phyloP scores from a whole-genome alignment of 2,888 invertebrate genomes.

The Dynastes tityus region DNA sequence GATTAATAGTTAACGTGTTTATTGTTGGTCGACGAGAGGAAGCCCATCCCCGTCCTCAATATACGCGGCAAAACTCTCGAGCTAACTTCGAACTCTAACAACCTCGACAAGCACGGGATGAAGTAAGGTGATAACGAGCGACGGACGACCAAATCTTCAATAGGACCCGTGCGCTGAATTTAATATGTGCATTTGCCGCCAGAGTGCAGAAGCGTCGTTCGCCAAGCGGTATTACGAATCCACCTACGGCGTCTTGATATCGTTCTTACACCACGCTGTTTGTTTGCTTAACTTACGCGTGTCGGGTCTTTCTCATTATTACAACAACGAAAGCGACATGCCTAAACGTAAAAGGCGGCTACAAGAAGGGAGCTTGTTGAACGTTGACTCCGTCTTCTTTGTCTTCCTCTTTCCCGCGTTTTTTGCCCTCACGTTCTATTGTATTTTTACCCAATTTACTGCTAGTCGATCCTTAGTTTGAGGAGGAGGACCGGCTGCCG shows the following conservation, averaged over 20 bases:
- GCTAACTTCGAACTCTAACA: too few relatives aligned
- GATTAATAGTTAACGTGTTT: too few relatives aligned
- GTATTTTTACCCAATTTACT: slow-evolving; percentile 57
- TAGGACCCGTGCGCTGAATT: slow-evolving; percentile 64
- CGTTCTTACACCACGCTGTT: slow-evolving; percentile 54
- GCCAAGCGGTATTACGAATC: slow-evolving; percentile 54
- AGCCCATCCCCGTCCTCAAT: too few relatives aligned
- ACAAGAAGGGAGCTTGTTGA: too few relatives aligned
- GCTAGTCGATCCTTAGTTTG: slow-evolving; percentile 14
- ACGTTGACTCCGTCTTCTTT: slow-evolving; percentile 45
- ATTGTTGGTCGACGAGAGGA: too few relatives aligned
- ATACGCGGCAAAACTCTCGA: too few relatives aligned
- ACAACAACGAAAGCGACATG: not conserved
- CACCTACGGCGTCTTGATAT: slow-evolving; percentile 31
- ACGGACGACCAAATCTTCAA: too few relatives aligned
- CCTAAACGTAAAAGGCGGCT: too few relatives aligned
- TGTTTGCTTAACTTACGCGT: slow-evolving; percentile 60
- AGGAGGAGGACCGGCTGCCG: slow-evolving; percentile 5
- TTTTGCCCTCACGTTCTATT: slow-evolving; percentile 42
- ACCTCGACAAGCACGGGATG: not conserved
- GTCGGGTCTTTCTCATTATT: slow-evolving; percentile 30
- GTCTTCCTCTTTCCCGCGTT: slow-evolving; percentile 51
- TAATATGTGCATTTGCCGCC: slow-evolving; percentile 65
- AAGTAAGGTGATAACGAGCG: slow-evolving; percentile 15
- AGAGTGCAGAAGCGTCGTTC: slow-evolving; percentile 58